Conservation (phyloP, 2,113 vertebrate species). For the Nothobranchius furzeri region DNA sequence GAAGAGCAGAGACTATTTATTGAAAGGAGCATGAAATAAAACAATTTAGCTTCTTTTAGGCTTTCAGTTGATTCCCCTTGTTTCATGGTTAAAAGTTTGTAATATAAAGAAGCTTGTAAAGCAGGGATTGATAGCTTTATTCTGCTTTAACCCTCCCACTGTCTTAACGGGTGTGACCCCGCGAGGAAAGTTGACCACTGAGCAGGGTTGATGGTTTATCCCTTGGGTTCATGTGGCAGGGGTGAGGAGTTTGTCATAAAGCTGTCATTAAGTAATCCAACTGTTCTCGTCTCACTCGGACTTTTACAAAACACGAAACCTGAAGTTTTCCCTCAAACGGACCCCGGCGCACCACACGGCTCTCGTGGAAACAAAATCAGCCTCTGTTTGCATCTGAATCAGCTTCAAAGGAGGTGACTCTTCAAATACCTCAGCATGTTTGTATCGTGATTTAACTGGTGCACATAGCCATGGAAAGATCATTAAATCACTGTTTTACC, state of each 20-base stretch:
- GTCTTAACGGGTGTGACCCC: no score
- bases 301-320: conserved; percentile 62
- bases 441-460: conserved; percentile 78
- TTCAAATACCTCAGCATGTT: conserved; percentile 73
- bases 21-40: no score
- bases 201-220: no score
- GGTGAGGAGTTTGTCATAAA: conserved; percentile 25
- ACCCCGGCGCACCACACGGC: conserved; percentile 59
- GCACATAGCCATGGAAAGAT: conserved; percentile 80
- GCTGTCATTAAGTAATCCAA: conserved; percentile 55
- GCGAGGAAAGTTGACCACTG: no score
- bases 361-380: conserved; percentile 66
- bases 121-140: no score
- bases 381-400: conserved; percentile 68
- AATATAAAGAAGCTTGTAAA: no score
- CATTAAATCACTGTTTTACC: conserved; percentile 86
- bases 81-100: no score
- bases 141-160: no score
- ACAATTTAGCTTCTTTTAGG: no score
- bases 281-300: conserved; percentile 54
- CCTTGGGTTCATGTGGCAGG: no score
- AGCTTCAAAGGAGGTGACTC: conserved; percentile 76
- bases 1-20: no score
- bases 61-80: no score
- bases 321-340: conserved; percentile 72